Base-by-base conservation (phyloP, 2,888 invertebrate genomes). In the Drosophila nr. medialis region DNA sequence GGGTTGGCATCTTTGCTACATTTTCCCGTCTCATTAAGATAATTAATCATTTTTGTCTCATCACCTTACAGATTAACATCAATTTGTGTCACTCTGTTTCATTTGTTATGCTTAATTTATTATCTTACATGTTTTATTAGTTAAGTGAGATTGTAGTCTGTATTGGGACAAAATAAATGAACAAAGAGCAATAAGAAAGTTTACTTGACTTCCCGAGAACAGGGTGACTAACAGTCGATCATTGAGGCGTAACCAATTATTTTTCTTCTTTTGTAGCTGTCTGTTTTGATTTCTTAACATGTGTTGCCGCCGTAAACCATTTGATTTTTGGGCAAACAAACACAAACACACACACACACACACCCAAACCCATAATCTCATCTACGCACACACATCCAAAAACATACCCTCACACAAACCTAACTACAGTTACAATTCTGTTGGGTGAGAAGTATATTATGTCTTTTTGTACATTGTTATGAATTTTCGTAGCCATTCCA, bases 301-400 rank as follows among this genome's bases (percentile, higher is more conserved):
- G 81, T 83, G 86, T 77, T 79, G 81, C 64, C 65, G 63, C 74
- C 64, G 70, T 77, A 79, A 81, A 66, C 62, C 86, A 83, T 86
- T 83, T 86, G 79, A 83, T 83, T 77, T 83, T 81, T 74, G 50
- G 69, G 65, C 72, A 53, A 54, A 50, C 42, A 59, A 18, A 29
- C 29, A 49, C 15, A 27, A 18, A 49, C 27, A 27, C 11, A 29
- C 32, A 29, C 29, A 29, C 55, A 56, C 15, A 40, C n/a, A 29
- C 10, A 32, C 64, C 21, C 15, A 56, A 34, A 11, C 27, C 7
- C 42, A 45, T 24, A 34, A 45, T 21, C n/a, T 6, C 10, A 27
- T 10, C 10, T 13, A 42, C 21, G 21, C 42, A 45, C 15, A 45
- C 6, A 40, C 0, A 40, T n/a, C n/a, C 11, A 11, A n/a, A 40